phyloP scores from a whole-genome alignment of 2,113 vertebrate genomes.

The Irena cyanogastra region DNA sequence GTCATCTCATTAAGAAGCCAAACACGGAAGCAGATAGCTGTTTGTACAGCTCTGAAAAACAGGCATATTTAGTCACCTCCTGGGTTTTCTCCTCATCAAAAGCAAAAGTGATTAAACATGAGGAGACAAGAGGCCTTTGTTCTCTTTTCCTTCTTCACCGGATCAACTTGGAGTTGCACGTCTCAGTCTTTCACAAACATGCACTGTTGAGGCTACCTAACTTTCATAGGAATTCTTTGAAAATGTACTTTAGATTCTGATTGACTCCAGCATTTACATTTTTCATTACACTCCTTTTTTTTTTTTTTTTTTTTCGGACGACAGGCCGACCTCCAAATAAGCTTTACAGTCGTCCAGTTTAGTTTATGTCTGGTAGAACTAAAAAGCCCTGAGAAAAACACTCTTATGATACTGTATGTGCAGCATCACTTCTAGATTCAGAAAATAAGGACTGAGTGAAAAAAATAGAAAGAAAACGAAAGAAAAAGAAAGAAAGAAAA shows the following conservation, averaged over 20 bases:
- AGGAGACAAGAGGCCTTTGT: background rate
- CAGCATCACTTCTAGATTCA: background rate
- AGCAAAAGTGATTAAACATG: background rate
- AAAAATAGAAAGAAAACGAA: background rate
- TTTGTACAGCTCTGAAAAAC: background rate
- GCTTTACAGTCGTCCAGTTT: background rate
- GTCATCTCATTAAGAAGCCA: background rate
- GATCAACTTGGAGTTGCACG: background rate
- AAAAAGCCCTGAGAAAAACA: background rate
- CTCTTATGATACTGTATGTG: background rate
- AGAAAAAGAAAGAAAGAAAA: no score
- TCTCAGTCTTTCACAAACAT: background rate
- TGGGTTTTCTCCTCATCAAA: background rate
- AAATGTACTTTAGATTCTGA: background rate
- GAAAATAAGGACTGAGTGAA: background rate
- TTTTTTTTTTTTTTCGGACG: background rate
- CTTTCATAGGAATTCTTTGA: background rate
- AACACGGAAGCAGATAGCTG: constrained; percentile 20
- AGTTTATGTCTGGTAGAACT: background rate
- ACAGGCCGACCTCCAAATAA: background rate
- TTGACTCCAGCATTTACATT: background rate
- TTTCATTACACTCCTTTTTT: background rate
- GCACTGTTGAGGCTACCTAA: background rate
- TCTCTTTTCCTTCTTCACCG: background rate
- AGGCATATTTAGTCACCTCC: background rate